phyloP scores from a whole-genome alignment of 1,140 invertebrate species.

The Diabrotica virgifera region DNA sequence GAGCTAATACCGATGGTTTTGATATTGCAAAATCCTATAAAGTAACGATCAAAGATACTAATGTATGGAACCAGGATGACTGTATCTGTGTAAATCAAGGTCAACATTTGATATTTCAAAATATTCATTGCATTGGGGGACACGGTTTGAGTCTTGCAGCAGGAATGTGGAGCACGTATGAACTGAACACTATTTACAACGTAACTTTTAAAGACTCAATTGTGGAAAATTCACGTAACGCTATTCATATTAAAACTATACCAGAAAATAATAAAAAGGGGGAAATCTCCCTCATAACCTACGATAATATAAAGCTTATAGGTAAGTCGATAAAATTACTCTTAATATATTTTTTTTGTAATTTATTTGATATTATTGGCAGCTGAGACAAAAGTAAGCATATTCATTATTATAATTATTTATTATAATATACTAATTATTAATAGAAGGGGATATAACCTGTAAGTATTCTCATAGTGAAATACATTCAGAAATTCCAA shows the following conservation, averaged over 20 bases:
- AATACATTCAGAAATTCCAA: too few species aligned
- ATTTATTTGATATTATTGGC: too few species aligned
- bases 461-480: too few species aligned
- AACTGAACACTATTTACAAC: constrained; percentile 20
- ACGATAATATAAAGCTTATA: constrained; percentile 25
- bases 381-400: too few species aligned
- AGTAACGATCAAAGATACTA: constrained; percentile 7
- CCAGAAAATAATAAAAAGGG: constrained; percentile 18
- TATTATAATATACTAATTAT: too few species aligned
- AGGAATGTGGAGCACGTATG: background rate
- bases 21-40: constrained; percentile 6
- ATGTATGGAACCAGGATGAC: constrained; percentile 6
- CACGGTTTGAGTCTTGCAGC: constrained; percentile 26
- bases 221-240: constrained; percentile 22
- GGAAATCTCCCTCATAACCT: constrained; percentile 21
- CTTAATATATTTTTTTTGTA: too few species aligned
- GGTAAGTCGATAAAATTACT: constrained; percentile 10
- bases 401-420: too few species aligned
- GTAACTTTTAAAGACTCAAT: constrained; percentile 20
- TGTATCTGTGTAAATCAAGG: constrained; percentile 14
- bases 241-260: constrained; percentile 27
- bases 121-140: constrained; percentile 21
- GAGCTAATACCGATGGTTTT: constrained; percentile 17
- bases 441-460: too few species aligned
- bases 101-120: constrained; percentile 16